phyloP scores from a whole-genome alignment of 2,113 vertebrate genomes.

The Tursiops truncatus region DNA sequence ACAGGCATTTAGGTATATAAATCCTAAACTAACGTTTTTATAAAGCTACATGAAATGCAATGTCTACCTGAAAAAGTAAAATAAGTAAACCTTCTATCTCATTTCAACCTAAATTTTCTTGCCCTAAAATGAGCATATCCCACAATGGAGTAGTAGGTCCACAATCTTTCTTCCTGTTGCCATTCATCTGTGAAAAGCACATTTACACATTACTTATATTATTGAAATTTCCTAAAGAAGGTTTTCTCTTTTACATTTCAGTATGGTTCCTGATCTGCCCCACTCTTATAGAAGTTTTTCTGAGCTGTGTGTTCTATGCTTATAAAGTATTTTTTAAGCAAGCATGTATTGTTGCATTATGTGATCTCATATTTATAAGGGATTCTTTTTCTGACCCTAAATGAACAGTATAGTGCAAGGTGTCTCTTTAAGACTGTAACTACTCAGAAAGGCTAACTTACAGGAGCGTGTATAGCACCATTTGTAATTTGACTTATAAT shows the following conservation, averaged over 20 bases:
- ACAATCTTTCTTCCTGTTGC: background rate
- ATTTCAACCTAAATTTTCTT: background rate
- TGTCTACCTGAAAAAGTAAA: background rate
- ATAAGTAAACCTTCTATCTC: background rate
- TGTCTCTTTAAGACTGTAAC: background rate
- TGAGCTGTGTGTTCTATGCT: background rate
- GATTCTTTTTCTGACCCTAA: background rate
- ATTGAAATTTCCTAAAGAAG: background rate
- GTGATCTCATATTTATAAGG: background rate
- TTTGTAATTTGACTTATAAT: background rate
- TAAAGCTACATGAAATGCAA: background rate
- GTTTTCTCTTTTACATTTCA: background rate
- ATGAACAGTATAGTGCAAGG: background rate
- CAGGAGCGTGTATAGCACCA: background rate
- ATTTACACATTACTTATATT: slow-evolving; percentile 24
- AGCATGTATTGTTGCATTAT: background rate
- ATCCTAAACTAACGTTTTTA: background rate
- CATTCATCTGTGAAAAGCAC: slow-evolving; percentile 7
- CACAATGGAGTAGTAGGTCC: background rate
- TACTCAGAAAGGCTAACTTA: background rate
- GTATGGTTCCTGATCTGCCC: background rate
- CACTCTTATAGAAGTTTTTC: background rate
- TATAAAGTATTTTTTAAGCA: background rate
- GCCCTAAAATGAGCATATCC: background rate
- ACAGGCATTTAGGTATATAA: background rate